Conservation (phyloP, 2,888 invertebrate genomes). For the Lepetodrilus schrolli region DNA sequence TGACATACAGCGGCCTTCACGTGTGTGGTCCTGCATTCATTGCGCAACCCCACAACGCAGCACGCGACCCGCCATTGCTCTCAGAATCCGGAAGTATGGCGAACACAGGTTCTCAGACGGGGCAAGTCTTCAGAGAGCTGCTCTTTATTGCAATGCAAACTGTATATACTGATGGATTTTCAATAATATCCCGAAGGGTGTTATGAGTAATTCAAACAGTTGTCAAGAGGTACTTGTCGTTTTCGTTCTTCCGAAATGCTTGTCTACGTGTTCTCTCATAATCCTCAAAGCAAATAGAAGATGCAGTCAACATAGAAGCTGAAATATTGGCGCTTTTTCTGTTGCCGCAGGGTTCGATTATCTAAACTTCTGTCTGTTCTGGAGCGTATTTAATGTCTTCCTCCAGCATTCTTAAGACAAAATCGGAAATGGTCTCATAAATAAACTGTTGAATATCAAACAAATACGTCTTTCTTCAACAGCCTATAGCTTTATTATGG, state of each 20-base stretch:
- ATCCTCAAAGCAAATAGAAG: background rate
- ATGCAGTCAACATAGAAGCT: background rate
- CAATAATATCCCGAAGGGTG: constrained; percentile 14
- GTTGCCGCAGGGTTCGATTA: constrained; percentile 13
- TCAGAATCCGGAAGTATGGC: constrained; percentile 26
- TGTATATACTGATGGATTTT: constrained; percentile 24
- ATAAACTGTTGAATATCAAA: constrained; percentile 11
- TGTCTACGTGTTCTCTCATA: background rate
- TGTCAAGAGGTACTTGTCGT: constrained; percentile 2
- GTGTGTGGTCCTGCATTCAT: constrained; percentile 21
- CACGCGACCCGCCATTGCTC: constrained; percentile 1
- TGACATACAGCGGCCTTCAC: background rate
- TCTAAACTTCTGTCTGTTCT: background rate
- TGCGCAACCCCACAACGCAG: constrained; percentile 19
- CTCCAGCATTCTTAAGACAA: background rate
- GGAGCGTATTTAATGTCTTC: constrained; percentile 1
- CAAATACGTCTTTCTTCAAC: background rate
- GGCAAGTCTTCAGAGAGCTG: background rate
- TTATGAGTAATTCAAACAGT: constrained; percentile 21
- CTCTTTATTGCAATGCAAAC: constrained; percentile 9
- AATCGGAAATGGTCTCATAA: constrained; percentile 8
- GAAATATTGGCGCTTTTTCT: background rate
- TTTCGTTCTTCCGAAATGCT: background rate
- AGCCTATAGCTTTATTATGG: background rate
- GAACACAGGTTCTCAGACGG: background rate